phyloP scores from a whole-genome alignment of 2,888 invertebrate species.

The Amiota mariae region DNA sequence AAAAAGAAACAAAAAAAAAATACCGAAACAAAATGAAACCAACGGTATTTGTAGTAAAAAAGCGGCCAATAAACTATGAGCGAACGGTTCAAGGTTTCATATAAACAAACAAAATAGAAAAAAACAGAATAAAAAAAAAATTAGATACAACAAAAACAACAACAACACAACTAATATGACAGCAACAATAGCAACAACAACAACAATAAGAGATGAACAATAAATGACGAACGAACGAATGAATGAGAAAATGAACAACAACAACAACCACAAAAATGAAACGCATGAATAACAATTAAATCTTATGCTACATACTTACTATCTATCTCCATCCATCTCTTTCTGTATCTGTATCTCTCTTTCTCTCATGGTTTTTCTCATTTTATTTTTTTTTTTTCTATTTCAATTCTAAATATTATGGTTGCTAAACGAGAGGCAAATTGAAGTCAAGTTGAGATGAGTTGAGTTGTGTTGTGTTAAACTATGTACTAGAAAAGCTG shows the following conservation, averaged over 20 bases:
- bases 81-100: slow-evolving; percentile 70
- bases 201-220: slow-evolving; percentile 38
- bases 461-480: too few relatives aligned
- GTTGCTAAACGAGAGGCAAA: slow-evolving; percentile 16
- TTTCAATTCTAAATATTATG: too few relatives aligned
- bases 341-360: too few relatives aligned
- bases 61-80: slow-evolving; percentile 70
- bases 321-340: too few relatives aligned
- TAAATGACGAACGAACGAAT: slow-evolving; percentile 46
- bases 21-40: slow-evolving; percentile 37
- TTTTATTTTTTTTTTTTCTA: too few relatives aligned
- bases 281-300: slow-evolving; percentile 63
- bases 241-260: slow-evolving; percentile 28
- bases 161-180: slow-evolving; percentile 32
- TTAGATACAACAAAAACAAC: slow-evolving; percentile 41
- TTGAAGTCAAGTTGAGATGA: background rate
- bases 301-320: slow-evolving; percentile 48
- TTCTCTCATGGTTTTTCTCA: too few relatives aligned
- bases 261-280: slow-evolving; percentile 21
- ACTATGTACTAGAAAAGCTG: background rate
- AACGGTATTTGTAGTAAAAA: slow-evolving; percentile 71
- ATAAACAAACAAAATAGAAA: slow-evolving; percentile 58
- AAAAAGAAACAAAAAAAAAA: slow-evolving; percentile 22
- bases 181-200: slow-evolving; percentile 30
- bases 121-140: slow-evolving; percentile 46